Evolutionary conservation across 2,113 vertebrate species (phyloP), one percentile per base, ranked within the genome.

Genomic region (Podarcis raffonei): DNA sequence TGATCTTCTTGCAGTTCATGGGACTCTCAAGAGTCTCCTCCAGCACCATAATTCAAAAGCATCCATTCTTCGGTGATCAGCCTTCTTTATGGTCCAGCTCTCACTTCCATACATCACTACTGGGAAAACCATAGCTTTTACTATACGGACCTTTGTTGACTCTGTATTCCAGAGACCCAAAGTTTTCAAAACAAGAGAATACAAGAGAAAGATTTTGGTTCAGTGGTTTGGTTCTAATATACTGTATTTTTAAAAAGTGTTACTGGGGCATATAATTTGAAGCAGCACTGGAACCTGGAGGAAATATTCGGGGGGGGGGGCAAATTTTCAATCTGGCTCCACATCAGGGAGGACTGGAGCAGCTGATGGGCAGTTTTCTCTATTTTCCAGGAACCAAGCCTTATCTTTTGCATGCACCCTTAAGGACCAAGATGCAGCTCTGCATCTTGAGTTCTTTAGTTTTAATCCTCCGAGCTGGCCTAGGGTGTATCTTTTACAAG

Each of bases 241-340:
- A 2, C 18, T 23, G 15, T 23, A 23, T 48, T 74, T 35, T 76
- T 37, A 23, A 76, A 6, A 79, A 59, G 32, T 37, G 30, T 37
- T 59, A 72, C 23, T 39, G 16, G 32, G 1, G 72, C 27, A 25
- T 87, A 81, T 59, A 69, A 72, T 87, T 57, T 39, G 86, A 87
- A 72, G 16, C 39, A 25, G 32, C 86, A 59, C 78, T 25, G 59
- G 48, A 62, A 74, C 32, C 7, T 35, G 32, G n/a, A 3, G 42
- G 0, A 59, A 35, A 23, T 76, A 8, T 81, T 87, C 86, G 77
- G 48, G 59, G 71, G 16, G 72, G 42, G n/a, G 16, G 27, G 66
- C 66, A 81, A 81, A 30, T 53, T 72, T 71, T 57, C 48, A 57
- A 59, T 87, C 86, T 81, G 86, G 32, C 68, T 87, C 65, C 48